Conservation (phyloP, 2,888 invertebrate genomes). For the Parnassius mnemosyne region DNA sequence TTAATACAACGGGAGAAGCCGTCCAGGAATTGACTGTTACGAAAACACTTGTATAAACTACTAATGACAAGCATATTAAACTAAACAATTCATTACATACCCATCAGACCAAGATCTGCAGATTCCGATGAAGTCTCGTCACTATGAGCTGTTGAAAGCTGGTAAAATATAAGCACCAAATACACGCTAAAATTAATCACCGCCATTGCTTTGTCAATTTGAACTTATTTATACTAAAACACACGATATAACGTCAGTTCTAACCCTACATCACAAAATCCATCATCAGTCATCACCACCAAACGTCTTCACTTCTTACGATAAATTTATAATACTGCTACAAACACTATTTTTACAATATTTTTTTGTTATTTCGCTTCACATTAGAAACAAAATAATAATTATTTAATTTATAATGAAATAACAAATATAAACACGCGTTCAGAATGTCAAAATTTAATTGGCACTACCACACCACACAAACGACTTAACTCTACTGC, state of each 20-base stretch:
- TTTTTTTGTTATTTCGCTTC: not conserved
- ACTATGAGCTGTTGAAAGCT: conserved; percentile 57
- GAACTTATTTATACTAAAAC: conserved; percentile 55
- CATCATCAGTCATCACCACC: conserved; percentile 57
- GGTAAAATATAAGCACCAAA: conserved; percentile 64
- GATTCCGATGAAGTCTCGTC: conserved; percentile 67
- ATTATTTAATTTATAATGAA: conserved; percentile 34
- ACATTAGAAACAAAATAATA: conserved; percentile 9
- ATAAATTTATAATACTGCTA: not conserved
- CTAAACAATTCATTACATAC: conserved; percentile 42
- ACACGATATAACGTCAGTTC: conserved; percentile 46
- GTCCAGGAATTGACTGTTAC: not conserved
- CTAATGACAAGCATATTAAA: conserved; percentile 9
- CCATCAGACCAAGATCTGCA: conserved; percentile 59
- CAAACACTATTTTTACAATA: not conserved
- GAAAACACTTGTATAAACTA: too few relatives aligned
- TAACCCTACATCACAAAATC: conserved; percentile 34
- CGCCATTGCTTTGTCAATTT: conserved; percentile 65
- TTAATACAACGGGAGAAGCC: too few relatives aligned
- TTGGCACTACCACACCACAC: conserved; percentile 31
- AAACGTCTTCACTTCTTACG: conserved; percentile 31
- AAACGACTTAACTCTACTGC: conserved; percentile 48
- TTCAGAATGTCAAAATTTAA: conserved; percentile 35
- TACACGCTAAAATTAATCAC: conserved; percentile 69
- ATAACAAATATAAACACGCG: conserved; percentile 53